A percentile compares a stretch with the other conserved stretches of the same genome.
Evolutionary conservation across 2,113 vertebrate genomes (phyloP).

Genomic region (Micronisus gabar): DNA sequence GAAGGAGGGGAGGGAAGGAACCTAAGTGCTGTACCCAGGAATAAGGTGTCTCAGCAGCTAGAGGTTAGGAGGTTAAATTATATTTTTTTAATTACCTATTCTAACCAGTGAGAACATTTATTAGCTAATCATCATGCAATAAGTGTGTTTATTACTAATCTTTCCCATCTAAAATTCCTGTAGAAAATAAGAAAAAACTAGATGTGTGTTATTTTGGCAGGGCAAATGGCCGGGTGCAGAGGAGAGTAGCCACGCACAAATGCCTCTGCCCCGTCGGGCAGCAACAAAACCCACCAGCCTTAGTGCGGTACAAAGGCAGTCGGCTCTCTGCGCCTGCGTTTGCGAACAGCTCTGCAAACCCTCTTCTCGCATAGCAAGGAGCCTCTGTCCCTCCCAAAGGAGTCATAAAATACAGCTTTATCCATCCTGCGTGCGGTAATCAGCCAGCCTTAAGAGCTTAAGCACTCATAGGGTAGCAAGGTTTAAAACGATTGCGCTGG

Average conservation of each 20-base stretch:
- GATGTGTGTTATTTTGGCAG: background rate
- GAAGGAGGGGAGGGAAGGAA: background rate
- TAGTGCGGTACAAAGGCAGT: background rate
- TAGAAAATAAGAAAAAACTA: background rate
- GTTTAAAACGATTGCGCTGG: background rate
- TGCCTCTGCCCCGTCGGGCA: background rate
- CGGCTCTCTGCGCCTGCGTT: background rate
- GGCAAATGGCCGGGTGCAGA: background rate
- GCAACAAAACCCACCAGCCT: background rate
- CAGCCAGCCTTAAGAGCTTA: conserved; percentile 34
- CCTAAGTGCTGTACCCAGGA: background rate
- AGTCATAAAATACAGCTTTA: conserved; percentile 51
- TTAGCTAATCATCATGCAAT: background rate
- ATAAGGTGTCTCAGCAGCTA: background rate
- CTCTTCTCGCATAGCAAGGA: background rate
- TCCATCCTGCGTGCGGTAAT: conserved; percentile 19
- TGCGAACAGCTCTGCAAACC: background rate
- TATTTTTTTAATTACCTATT: background rate
- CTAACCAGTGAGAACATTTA: background rate
- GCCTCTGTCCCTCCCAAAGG: background rate
- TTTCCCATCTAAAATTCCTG: background rate
- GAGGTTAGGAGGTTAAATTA: background rate
- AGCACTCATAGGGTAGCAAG: background rate
- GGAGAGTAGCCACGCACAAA: background rate
- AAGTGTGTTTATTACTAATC: background rate